Percentiles rank a stretch among this genome's conserved stretches.
Evolutionary conservation across 1,140 invertebrate species (phyloP).

Genomic region (Whitmania pigra): DNA sequence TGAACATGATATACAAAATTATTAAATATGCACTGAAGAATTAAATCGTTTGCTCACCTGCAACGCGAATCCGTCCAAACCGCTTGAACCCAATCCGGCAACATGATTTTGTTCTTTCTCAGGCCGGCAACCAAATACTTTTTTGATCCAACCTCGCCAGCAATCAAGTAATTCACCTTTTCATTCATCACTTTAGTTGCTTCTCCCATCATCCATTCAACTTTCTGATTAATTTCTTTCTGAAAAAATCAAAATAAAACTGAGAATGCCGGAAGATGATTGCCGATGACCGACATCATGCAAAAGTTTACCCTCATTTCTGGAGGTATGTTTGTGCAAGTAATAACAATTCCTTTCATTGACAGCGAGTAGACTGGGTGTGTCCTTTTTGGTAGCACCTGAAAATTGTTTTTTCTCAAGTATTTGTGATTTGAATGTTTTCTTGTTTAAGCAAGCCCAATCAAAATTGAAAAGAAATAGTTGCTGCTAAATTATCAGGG

Average conservation of each 20-base stretch:
- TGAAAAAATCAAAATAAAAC: constrained; percentile 35
- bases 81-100: constrained; percentile 60
- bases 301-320: constrained; percentile 5
- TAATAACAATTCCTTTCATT: constrained; percentile 16
- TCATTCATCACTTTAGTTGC: constrained; percentile 57
- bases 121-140: constrained; percentile 53
- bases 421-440: background rate
- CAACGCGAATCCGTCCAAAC: constrained; percentile 60
- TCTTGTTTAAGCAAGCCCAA: too few relatives aligned
- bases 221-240: constrained; percentile 54
- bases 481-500: too few relatives aligned
- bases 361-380: constrained; percentile 10
- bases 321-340: constrained; percentile 15
- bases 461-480: too few relatives aligned
- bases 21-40: background rate
- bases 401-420: background rate
- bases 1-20: background rate
- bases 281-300: background rate
- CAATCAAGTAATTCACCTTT: constrained; percentile 67
- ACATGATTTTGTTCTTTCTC: constrained; percentile 59
- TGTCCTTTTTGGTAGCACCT: background rate
- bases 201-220: constrained; percentile 70
- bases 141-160: constrained; percentile 47
- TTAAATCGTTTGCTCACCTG: constrained; percentile 37
- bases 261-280: background rate